A percentile compares a stretch with the other conserved stretches of the same genome.
These are phyloP conservation scores for Eupithecia subumbrata DNA, from an alignment of 2,888 invertebrate genomes.

Conservation along the genomic window DNA sequence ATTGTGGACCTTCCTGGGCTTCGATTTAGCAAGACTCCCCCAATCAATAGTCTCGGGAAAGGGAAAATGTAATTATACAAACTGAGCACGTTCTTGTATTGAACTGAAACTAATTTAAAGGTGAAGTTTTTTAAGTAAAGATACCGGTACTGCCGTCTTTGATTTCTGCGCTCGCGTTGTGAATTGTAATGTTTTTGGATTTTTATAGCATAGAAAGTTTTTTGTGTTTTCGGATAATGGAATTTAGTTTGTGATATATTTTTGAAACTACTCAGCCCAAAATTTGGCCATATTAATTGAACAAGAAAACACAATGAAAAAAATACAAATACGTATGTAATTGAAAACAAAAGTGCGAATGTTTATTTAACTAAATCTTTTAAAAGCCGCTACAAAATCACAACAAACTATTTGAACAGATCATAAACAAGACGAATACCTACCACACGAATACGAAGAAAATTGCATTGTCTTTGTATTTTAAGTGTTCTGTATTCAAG, in stretches of 20 bases:
- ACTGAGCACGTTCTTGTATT: slow-evolving; percentile 72
- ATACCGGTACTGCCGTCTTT: slow-evolving; percentile 37
- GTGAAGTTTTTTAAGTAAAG: slow-evolving; percentile 60
- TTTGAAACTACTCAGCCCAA: not conserved
- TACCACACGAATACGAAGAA: not conserved
- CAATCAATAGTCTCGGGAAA: slow-evolving; percentile 67
- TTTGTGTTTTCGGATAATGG: not conserved
- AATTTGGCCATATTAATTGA: not conserved
- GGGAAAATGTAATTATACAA: slow-evolving; percentile 76
- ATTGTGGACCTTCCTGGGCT: slow-evolving; percentile 76
- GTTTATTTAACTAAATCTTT: too few species aligned
- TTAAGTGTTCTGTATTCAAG: not conserved
- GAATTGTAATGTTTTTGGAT: slow-evolving; percentile 9
- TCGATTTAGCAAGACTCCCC: slow-evolving; percentile 76
- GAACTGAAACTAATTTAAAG: slow-evolving; percentile 79
- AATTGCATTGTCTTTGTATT: not conserved
- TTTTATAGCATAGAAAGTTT: not conserved
- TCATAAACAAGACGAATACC: not conserved
- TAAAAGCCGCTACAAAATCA: not conserved
- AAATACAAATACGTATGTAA: too few species aligned
- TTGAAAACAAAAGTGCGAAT: not conserved
- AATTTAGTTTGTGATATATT: not conserved
- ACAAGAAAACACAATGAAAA: not conserved
- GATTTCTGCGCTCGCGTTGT: slow-evolving; percentile 34
- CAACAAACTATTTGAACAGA: not conserved